These are phyloP conservation scores for Benitochromis conjunctus DNA, from an alignment of 2,113 vertebrate genomes.

Conservation along the genomic window DNA sequence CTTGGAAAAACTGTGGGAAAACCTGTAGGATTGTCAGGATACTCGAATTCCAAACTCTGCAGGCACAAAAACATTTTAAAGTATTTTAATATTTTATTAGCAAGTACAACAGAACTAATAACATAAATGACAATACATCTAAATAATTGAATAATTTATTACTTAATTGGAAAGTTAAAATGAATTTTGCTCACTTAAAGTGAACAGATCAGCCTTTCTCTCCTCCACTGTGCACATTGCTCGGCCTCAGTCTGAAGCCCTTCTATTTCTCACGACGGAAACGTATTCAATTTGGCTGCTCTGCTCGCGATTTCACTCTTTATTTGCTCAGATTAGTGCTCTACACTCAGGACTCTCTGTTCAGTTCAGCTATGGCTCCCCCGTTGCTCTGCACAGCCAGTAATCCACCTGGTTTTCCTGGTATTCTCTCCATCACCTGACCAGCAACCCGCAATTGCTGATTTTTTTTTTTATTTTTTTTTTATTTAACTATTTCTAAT, in stretches of 20 bases:
- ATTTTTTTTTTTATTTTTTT: accelerated
- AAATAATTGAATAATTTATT: too few relatives aligned
- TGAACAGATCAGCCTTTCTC: background rate
- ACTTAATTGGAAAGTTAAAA: background rate
- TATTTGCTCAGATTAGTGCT: background rate
- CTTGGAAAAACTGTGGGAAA: background rate
- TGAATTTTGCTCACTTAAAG: background rate
- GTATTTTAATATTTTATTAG: background rate
- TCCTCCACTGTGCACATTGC: background rate
- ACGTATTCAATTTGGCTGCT: background rate
- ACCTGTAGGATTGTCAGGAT: background rate
- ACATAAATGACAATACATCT: background rate
- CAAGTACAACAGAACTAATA: background rate
- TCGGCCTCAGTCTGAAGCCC: background rate
- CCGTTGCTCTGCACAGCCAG: background rate
- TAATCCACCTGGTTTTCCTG: background rate
- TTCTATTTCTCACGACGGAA: background rate
- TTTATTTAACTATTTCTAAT: background rate
- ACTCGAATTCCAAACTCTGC: background rate
- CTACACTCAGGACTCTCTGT: background rate
- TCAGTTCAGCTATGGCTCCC: background rate
- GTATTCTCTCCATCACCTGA: background rate
- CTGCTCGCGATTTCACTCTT: background rate
- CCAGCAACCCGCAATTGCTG: background rate
- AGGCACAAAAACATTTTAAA: background rate